These are phyloP conservation scores for Parauchenoglanis ngamensis DNA, from an alignment of 2,797 vertebrate species.

Conservation along the genomic window DNA sequence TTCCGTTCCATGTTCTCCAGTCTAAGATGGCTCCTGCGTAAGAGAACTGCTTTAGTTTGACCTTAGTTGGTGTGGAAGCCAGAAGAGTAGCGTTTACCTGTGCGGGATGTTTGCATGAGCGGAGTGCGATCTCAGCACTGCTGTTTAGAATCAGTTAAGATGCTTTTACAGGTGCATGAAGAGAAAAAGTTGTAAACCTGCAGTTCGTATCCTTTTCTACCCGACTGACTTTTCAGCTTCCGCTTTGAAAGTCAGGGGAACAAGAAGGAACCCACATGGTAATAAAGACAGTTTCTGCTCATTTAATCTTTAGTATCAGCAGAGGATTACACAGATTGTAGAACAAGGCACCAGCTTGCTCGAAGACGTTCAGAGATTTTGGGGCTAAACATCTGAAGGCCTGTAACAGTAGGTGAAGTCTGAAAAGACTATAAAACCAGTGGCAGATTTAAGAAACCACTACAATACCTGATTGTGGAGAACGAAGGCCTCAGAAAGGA, in stretches of 20 bases:
- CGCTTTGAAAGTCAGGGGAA: not conserved
- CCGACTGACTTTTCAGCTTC: not conserved
- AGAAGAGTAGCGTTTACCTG: constrained; percentile 22
- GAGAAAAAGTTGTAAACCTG: constrained; percentile 28
- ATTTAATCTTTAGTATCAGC: constrained; percentile 15
- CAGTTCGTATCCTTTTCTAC: constrained; percentile 15
- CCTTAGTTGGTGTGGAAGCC: constrained; percentile 37
- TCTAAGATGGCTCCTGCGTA: constrained; percentile 52
- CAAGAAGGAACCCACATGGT: constrained; percentile 16
- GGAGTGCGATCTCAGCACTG: constrained; percentile 7
- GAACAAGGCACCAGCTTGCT: constrained; percentile 15
- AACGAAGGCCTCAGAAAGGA: constrained; percentile 38
- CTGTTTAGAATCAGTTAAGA: constrained; percentile 9
- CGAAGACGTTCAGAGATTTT: not conserved
- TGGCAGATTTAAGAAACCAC: constrained; percentile 45
- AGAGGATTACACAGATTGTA: constrained; percentile 29
- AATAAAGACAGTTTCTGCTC: constrained; percentile 21
- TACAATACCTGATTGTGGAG: constrained; percentile 50
- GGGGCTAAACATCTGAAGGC: constrained; percentile 16
- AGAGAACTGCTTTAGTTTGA: constrained; percentile 56
- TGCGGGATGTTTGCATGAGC: not conserved
- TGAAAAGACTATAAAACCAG: constrained; percentile 22
- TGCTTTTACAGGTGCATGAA: constrained; percentile 19
- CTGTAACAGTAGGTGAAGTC: constrained; percentile 11
- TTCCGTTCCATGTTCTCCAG: constrained; percentile 48